Base-by-base conservation (phyloP, 2,888 invertebrate genomes). In the Limenitis camilla region DNA sequence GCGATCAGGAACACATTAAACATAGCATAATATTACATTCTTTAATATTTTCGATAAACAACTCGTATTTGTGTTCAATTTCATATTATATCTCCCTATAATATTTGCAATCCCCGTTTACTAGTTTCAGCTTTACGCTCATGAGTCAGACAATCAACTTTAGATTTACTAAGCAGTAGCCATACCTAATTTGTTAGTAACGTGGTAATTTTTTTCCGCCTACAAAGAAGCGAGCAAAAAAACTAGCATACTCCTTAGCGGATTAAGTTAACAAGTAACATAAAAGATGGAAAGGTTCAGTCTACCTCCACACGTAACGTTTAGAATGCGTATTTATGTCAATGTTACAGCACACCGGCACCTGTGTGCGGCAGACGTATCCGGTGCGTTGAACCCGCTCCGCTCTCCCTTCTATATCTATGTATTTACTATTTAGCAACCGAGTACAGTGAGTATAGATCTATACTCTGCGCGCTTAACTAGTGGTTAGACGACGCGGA, bases 381-480 rank as follows among this genome's bases (percentile, higher is more conserved):
- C 85, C 85, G 85, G 85, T 83, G 80, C 86, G 76, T 82, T 84
- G 85, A 86, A 78, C 85, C 72, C 71, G 65, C 71, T 71, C 76
- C 72, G 66, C 71, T 66, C 66, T 61, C 64, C 67, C 53, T 50
- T 70, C 67, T 52, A 57, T 53, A 54, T 53, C 58, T 58, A 61
- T 50, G 50, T 59, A 39, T 55, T 40, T 43, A 27, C 19, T 33
- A 46, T 35, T n/a, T 48, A 48, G 47, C 55, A 47, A 55, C 51
- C 51, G 19, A 39, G 41, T 32, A 31, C 9, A 11, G 7, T n/a
- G 49, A 11, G 30, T 42, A 30, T 33, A 48, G 38, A 19, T 38
- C 40, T 47, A 50, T 45, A 27, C 35, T 27, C 8, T 41, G 33
- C 30, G 30, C 35, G 45, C 45, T 36, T 45, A 45, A 44, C 30